These are phyloP conservation scores for Lophotis ruficrista DNA, from an alignment of 2,113 vertebrate species.

Conservation along the genomic window DNA sequence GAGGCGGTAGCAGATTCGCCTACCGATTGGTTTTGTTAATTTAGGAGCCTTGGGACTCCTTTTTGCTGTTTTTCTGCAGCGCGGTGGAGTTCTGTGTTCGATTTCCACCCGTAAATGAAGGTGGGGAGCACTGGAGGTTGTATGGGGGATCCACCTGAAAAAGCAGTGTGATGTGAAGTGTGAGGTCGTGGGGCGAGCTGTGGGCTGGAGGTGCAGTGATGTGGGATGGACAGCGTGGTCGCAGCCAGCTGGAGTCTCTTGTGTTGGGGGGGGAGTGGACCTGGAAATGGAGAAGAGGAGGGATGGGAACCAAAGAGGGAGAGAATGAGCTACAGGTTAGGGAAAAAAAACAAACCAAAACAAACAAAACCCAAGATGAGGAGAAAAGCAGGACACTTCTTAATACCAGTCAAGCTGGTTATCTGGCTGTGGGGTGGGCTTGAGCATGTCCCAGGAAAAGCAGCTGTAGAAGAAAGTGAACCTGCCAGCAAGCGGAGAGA, in stretches of 20 bases:
- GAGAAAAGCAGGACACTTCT: not conserved
- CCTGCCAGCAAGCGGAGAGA: not conserved
- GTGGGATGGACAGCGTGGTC: not conserved
- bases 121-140: fast-evolving
- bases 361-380: too few species aligned
- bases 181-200: fast-evolving
- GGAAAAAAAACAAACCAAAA: not conserved
- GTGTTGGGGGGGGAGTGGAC: too few species aligned
- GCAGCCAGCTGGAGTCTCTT: fast-evolving
- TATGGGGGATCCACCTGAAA: not conserved
- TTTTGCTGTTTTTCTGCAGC: not conserved
- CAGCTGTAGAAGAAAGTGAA: not conserved
- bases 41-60: not conserved
- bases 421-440: not conserved
- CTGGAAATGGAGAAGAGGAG: not conserved
- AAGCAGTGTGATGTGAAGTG: fast-evolving
- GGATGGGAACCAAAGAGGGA: not conserved
- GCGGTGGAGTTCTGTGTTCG: fast-evolving
- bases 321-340: not conserved
- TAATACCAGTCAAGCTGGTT: not conserved
- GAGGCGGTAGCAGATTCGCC: not conserved
- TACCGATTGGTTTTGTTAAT: fast-evolving
- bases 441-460: fast-evolving
- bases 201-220: not conserved
- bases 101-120: not conserved